These are phyloP conservation scores for Linnaemya tessellans DNA, from an alignment of 2,888 invertebrate genomes.

Conservation along the genomic window DNA sequence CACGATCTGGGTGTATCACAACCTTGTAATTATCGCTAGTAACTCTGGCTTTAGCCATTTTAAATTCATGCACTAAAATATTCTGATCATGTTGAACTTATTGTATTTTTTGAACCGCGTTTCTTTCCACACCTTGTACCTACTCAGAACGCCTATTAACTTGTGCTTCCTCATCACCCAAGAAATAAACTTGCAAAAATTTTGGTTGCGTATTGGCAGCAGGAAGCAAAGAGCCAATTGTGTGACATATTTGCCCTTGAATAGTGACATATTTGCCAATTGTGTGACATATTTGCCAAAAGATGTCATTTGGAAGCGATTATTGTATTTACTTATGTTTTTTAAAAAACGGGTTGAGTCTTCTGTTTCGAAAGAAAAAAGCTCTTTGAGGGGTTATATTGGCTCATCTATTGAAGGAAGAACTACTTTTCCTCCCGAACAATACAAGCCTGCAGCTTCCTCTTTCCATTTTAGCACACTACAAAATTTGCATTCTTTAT, in stretches of 20 bases:
- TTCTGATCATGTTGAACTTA: background rate
- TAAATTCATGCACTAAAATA: background rate
- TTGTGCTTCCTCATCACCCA: background rate
- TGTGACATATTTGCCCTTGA: background rate
- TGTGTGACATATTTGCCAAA: background rate
- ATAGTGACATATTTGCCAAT: background rate
- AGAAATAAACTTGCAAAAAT: constrained; percentile 1
- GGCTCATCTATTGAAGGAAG: background rate
- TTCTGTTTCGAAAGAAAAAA: background rate
- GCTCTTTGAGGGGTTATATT: background rate
- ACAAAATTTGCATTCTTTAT: background rate
- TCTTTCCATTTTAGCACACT: background rate
- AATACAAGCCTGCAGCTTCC: background rate
- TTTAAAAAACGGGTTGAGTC: background rate
- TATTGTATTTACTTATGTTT: background rate
- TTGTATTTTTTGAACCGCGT: background rate
- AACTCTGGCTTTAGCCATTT: background rate
- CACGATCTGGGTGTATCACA: background rate
- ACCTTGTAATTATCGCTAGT: background rate
- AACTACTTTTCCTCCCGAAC: background rate
- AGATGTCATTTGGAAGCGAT: background rate
- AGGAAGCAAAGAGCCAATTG: constrained; percentile 8
- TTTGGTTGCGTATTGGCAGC: background rate
- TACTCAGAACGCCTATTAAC: background rate
- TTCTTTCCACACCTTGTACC: background rate